These are phyloP conservation scores for Meganola albula DNA, from an alignment of 2,888 invertebrate genomes.

Conservation along the genomic window DNA sequence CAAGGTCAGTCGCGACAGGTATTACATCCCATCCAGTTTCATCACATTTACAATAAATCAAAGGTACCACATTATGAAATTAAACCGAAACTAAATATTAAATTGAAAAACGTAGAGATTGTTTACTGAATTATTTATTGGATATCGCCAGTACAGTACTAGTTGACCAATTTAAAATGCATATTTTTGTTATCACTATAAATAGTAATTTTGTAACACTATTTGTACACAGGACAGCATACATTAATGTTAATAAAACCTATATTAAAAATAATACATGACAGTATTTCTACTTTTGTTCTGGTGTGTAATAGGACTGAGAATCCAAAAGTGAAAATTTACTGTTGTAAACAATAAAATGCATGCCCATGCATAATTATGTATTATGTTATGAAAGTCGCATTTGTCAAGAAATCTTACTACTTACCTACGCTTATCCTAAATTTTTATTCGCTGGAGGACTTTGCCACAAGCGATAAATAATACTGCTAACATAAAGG, in stretches of 20 bases:
- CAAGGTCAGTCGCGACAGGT: constrained; percentile 38
- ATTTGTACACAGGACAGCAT: constrained; percentile 67
- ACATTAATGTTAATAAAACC: constrained; percentile 34
- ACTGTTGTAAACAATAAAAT: too few species aligned
- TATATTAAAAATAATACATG: constrained; percentile 32
- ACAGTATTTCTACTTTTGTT: constrained; percentile 49
- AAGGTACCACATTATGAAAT: constrained; percentile 25
- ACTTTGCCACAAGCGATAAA: constrained; percentile 41
- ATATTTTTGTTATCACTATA: constrained; percentile 61
- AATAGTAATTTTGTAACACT: constrained; percentile 49
- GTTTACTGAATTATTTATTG: constrained; percentile 66
- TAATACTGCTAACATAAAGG: constrained; percentile 48
- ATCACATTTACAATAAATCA: constrained; percentile 24
- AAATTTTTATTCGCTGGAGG: constrained; percentile 34
- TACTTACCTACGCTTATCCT: constrained; percentile 30
- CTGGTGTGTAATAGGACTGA: too few species aligned
- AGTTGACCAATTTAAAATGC: constrained; percentile 69
- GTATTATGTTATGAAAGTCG: too few species aligned
- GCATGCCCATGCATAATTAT: too few species aligned
- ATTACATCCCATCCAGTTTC: constrained; percentile 36
- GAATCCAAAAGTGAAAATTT: too few species aligned
- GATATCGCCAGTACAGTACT: constrained; percentile 68
- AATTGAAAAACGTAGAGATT: constrained; percentile 31
- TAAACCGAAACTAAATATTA: constrained; percentile 26
- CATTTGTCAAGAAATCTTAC: constrained; percentile 17